A percentile compares a stretch with the other conserved stretches of the same genome.
phyloP scores from a whole-genome alignment of 35 echinoderm and acorn worm species.

The Lytechinus pictus region DNA sequence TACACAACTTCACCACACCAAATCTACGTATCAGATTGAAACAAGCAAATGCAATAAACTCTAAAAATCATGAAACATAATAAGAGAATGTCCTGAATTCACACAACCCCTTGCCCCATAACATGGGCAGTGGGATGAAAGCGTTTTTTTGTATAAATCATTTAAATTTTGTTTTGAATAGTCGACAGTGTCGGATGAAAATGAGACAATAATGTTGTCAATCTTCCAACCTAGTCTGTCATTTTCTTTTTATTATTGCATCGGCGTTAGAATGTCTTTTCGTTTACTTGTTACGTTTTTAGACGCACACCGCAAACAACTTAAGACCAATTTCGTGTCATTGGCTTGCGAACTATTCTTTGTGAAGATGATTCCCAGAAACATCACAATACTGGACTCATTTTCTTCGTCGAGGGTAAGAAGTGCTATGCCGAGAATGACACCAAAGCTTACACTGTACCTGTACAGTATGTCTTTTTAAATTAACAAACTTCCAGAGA shows the following conservation, averaged over 20 bases:
- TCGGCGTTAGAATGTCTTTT: not conserved
- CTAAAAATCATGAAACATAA: too few relatives aligned
- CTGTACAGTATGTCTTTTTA: not conserved
- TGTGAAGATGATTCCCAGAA: not conserved
- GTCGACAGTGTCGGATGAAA: not conserved
- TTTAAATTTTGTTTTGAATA: too few relatives aligned
- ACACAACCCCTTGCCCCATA: too few relatives aligned
- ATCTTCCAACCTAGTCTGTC: not conserved
- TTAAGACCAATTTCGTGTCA: slow-evolving; percentile 4
- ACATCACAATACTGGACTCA: not conserved
- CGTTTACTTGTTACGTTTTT: not conserved
- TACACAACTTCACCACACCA: too few relatives aligned
- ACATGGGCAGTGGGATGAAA: too few relatives aligned
- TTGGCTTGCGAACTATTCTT: not conserved
- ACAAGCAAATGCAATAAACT: too few relatives aligned
- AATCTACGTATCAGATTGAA: too few relatives aligned
- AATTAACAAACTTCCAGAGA: not conserved
- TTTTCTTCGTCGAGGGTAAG: not conserved
- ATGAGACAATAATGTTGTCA: not conserved
- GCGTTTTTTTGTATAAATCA: too few relatives aligned
- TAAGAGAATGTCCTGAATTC: too few relatives aligned
- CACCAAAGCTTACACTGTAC: not conserved
- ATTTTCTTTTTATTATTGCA: not conserved
- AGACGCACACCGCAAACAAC: not conserved
- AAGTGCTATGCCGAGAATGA: not conserved